A percentile compares a stretch with the other conserved stretches of the same genome.
Conservation (phyloP, 1,140 invertebrate genomes). For the Drosophila obscura region DNA sequence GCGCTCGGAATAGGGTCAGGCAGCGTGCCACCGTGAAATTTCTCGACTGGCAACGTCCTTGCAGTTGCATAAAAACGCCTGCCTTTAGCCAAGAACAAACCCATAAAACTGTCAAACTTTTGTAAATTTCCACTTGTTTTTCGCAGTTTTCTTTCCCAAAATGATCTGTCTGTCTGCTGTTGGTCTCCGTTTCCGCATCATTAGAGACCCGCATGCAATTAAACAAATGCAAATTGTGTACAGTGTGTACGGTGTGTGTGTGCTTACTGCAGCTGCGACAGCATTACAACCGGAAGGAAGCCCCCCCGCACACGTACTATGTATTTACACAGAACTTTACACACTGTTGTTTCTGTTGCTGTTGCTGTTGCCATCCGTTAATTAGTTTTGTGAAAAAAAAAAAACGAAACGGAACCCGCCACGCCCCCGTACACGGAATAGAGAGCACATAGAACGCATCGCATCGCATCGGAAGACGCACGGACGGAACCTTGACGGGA, state of each 20-base stretch:
- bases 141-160: background rate
- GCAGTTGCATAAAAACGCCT: constrained; percentile 7
- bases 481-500: constrained; percentile 23
- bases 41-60: constrained; percentile 15
- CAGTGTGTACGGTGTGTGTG: constrained; percentile 4
- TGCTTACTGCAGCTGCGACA: background rate
- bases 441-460: background rate
- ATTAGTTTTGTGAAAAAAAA: constrained; percentile 40
- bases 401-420: constrained; percentile 11
- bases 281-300: constrained; percentile 44
- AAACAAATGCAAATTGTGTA: constrained; percentile 55
- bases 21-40: background rate
- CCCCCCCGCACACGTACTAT: constrained; percentile 19
- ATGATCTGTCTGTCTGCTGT: background rate
- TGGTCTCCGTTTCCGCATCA: constrained; percentile 56
- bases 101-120: constrained; percentile 67
- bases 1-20: background rate
- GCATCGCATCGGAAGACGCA: background rate
- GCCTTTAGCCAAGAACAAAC: constrained; percentile 49
- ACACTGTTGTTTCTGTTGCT: constrained; percentile 7
- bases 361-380: constrained; percentile 35
- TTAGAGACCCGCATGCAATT: constrained; percentile 60
- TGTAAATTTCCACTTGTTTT: constrained; percentile 16
- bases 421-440: no score
- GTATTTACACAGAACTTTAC: constrained; percentile 30